Base-by-base conservation (phyloP, 1,140 invertebrate genomes). In the Drosophila rhopaloa region DNA sequence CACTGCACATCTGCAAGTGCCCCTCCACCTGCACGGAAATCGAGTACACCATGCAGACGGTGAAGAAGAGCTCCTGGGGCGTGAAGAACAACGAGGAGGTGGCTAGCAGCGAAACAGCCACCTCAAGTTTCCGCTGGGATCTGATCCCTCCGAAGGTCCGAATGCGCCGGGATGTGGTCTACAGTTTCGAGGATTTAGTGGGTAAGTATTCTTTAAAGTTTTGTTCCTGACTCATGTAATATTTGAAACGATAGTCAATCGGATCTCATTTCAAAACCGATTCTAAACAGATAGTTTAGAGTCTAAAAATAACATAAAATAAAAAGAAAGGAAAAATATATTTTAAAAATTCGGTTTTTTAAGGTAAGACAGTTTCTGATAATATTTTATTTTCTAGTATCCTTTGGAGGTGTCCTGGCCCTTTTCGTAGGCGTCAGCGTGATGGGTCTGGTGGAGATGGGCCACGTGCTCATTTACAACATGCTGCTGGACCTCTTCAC, bases 121-220 rank as follows among this genome's bases (percentile, higher is more conserved):
- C 86, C 1, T 92, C 91, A 1, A 92, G 88, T 24, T 92, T 92
- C 44, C 90, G 92, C 2, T 92, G 91, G 90, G 91, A 92, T 57
- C 19, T 92, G 1, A 85, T 92, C 56, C 84, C 91, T 0, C 92
- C 93, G 1, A 93, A 93, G 43, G 82, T 93, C 2, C 76, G 92
- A 1, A 72, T 93, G 32, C 74, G 92, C 9, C 70, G 92, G 3
- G 93, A 93, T 70, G 86, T 93, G 9, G 78, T 93, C 0, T 93
- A 93, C 29, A 92, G 93, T 38, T 91, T 93, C 63, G 93, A 91
- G 46, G 92, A 93, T 74, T 77, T 93, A 13, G 74, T 92, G 10
- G 91, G 91, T 91, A 47, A 46, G 59, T 19, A 0, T 14, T 3
- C 4, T 16, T 9, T 0, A 24, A 47, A n/a, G n/a, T n/a, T n/a